A percentile compares a stretch with the other conserved stretches of the same genome.
Conservation (phyloP, 2,113 vertebrate genomes). For the Lepisosteus osseus region DNA sequence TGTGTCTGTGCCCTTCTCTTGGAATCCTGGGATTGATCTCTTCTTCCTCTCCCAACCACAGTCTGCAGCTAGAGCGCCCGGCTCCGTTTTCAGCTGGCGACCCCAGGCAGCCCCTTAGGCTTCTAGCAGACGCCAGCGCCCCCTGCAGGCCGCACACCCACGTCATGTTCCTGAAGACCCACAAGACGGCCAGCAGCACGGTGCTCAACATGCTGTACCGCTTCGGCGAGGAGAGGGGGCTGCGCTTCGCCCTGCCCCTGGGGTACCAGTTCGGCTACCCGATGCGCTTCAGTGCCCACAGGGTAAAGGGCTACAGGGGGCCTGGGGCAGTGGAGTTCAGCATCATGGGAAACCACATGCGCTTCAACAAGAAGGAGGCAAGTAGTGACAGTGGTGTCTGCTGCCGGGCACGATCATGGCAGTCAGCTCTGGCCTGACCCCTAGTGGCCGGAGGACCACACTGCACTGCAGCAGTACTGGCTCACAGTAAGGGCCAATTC, state of each 20-base stretch:
- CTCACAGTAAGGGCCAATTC: too few relatives aligned
- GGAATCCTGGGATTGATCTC: too few relatives aligned
- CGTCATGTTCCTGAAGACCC: conserved; percentile 88
- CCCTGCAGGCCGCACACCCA: conserved; percentile 70
- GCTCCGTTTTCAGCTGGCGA: conserved; percentile 43
- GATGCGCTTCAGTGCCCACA: conserved; percentile 71
- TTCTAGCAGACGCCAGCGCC: conserved; percentile 24
- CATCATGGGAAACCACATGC: conserved; percentile 90
- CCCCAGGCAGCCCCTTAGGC: conserved; percentile 45
- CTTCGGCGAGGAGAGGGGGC: conserved; percentile 71
- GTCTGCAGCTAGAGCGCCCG: conserved; percentile 46
- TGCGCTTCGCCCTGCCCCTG: conserved; percentile 79
- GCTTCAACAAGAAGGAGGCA: conserved; percentile 82
- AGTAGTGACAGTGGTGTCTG: neutral
- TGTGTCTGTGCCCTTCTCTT: neutral
- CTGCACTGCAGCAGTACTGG: too few relatives aligned
- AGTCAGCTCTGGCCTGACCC: too few relatives aligned
- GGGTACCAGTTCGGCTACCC: conserved; percentile 89
- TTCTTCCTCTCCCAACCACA: conserved; percentile 21
- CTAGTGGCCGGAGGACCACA: too few relatives aligned
- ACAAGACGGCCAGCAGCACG: conserved; percentile 92
- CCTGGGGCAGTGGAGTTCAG: conserved; percentile 62
- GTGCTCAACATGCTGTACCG: conserved; percentile 86
- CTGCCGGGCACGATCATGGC: too few relatives aligned
- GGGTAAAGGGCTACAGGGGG: conserved; percentile 77